Conservation (phyloP, 2,888 invertebrate species). For the Nemotelus nigrinus region DNA sequence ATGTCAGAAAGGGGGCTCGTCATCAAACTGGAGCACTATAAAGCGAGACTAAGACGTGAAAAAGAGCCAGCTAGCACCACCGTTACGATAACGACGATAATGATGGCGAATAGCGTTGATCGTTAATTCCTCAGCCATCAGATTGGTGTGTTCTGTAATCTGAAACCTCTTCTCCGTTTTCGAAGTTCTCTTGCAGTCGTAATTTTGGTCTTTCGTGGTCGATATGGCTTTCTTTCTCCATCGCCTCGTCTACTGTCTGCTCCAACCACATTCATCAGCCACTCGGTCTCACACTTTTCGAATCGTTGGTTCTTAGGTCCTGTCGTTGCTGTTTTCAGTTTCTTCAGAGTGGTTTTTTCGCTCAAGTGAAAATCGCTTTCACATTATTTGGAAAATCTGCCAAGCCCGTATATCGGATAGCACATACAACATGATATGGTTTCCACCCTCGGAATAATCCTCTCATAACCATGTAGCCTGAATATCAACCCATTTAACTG, state of each 20-base stretch:
- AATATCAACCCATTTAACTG: conserved; percentile 53
- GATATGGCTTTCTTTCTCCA: conserved; percentile 33
- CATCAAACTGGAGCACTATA: conserved; percentile 8
- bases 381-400: conserved; percentile 30
- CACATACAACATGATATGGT: conserved; percentile 25
- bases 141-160: conserved; percentile 30
- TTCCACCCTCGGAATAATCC: conserved; percentile 43
- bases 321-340: neutral
- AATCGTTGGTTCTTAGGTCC: neutral
- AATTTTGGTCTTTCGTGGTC: conserved; percentile 33
- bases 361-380: conserved; percentile 37
- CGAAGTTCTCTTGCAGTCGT: conserved; percentile 14
- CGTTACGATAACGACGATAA: conserved; percentile 21
- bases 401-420: conserved; percentile 27
- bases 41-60: neutral
- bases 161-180: conserved; percentile 24
- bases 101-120: conserved; percentile 29
- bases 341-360: conserved; percentile 38
- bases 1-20: conserved; percentile 26
- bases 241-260: neutral
- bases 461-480: conserved; percentile 46
- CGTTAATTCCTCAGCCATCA: conserved; percentile 41
- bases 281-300: conserved; percentile 1
- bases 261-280: neutral
- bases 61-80: neutral